Percentiles rank a stretch among this genome's conserved stretches.
phyloP scores from a whole-genome alignment of 1,140 invertebrate species.

The Trinorchestia longiramus region DNA sequence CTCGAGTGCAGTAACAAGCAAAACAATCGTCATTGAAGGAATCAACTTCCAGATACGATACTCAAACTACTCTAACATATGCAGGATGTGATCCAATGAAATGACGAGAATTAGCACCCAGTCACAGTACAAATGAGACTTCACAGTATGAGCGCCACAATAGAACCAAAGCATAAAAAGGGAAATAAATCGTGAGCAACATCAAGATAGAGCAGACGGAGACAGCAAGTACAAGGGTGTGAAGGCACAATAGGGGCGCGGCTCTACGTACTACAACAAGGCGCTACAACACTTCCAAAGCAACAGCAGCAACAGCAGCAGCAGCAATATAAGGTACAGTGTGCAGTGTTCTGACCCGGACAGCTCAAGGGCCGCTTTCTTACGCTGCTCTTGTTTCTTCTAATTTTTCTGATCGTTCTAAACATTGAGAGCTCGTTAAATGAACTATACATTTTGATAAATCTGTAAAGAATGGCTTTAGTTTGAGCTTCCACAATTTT shows the following conservation, averaged over 20 bases:
- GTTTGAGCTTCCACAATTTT: neutral
- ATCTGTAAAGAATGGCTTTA: neutral
- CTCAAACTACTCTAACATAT: neutral
- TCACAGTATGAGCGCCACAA: neutral
- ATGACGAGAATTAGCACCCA: neutral
- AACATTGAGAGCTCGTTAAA: neutral
- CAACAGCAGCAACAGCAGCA: conserved; percentile 34
- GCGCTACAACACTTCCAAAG: conserved; percentile 21
- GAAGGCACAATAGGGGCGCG: neutral
- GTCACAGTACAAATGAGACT: neutral
- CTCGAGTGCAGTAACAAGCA: neutral
- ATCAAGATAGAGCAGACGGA: neutral
- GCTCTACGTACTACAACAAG: conserved; percentile 29
- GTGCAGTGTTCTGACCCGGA: neutral
- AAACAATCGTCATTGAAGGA: neutral
- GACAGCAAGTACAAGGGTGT: neutral
- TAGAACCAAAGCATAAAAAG: neutral
- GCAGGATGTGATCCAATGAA: neutral
- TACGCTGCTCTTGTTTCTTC: neutral
- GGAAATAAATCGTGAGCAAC: neutral
- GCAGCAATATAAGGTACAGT: conserved; percentile 20
- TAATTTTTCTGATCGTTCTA: neutral
- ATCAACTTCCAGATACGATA: neutral
- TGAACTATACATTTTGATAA: neutral
- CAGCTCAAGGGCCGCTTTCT: neutral